Evolutionary conservation across 1,140 invertebrate genomes (phyloP).

Genomic region (Aricia agestis): DNA sequence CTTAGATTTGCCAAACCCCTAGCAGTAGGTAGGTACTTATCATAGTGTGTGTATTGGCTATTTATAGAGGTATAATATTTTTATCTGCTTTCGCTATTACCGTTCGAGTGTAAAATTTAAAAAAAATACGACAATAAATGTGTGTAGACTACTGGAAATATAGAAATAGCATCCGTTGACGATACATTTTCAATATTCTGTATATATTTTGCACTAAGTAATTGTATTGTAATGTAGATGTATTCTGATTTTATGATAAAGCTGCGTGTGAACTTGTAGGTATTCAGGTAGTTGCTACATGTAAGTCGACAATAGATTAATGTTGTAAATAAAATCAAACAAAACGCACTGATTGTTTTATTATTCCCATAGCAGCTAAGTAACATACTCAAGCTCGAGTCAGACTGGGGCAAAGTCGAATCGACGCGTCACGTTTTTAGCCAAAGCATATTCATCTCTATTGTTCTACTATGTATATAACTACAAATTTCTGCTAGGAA

Average conservation of each 20-base stretch:
- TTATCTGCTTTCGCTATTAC: neutral
- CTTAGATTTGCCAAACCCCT: neutral
- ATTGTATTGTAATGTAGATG: neutral
- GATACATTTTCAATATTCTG: neutral
- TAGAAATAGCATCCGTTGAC: conserved; percentile 19
- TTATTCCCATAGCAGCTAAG: neutral
- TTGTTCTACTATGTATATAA: no score
- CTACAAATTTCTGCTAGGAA: no score
- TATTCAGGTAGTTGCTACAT: conserved; percentile 1
- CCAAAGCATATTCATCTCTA: no score
- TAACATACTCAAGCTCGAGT: no score
- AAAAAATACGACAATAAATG: conserved; percentile 40
- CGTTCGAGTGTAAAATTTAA: conserved; percentile 4
- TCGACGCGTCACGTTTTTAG: no score
- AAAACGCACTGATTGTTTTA: conserved; percentile 22
- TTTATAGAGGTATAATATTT: neutral
- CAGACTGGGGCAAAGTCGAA: no score
- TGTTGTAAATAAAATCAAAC: conserved; percentile 37
- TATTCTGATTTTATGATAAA: neutral
- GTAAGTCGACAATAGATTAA: conserved; percentile 22
- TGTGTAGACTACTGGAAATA: conserved; percentile 26
- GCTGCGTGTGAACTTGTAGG: conserved; percentile 5
- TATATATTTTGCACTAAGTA: conserved; percentile 3
- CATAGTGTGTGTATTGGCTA: conserved; percentile 1
- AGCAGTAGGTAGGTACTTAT: conserved; percentile 8